Conservation (phyloP, 2,113 vertebrate genomes). For the Cyphomyrus plagiostoma region DNA sequence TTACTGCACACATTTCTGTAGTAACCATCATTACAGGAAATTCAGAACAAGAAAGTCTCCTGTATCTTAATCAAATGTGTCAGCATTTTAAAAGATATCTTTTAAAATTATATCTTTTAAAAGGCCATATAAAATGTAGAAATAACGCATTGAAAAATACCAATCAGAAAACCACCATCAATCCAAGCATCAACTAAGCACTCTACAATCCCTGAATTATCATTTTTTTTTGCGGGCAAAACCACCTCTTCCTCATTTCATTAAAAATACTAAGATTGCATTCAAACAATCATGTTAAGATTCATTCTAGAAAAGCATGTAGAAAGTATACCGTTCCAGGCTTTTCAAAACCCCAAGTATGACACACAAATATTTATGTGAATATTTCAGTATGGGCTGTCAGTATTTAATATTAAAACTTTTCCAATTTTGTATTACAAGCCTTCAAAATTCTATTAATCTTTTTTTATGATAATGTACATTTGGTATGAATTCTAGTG, state of each 20-base stretch:
- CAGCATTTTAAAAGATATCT: too few relatives aligned
- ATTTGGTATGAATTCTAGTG: not conserved
- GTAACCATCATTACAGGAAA: too few relatives aligned
- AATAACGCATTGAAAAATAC: too few relatives aligned
- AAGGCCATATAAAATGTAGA: too few relatives aligned
- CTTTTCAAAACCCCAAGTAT: conserved; percentile 4
- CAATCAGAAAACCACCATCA: not conserved
- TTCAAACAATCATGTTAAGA: not conserved
- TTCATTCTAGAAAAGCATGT: not conserved
- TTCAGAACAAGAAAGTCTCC: too few relatives aligned
- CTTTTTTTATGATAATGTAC: not conserved
- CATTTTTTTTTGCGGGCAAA: not conserved
- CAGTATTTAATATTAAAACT: not conserved
- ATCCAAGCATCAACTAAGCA: not conserved
- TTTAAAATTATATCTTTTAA: too few relatives aligned
- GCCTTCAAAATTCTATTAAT: not conserved
- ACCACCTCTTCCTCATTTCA: not conserved
- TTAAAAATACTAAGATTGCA: not conserved
- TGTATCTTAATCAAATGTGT: too few relatives aligned
- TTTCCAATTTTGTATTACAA: not conserved
- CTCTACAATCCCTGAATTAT: not conserved
- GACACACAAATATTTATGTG: not conserved
- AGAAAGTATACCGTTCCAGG: not conserved
- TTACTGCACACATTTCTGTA: not conserved
- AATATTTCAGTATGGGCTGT: not conserved